These are phyloP conservation scores for Hirtodrosophila trivittata DNA, from an alignment of 2,888 invertebrate genomes.

Conservation along the genomic window DNA sequence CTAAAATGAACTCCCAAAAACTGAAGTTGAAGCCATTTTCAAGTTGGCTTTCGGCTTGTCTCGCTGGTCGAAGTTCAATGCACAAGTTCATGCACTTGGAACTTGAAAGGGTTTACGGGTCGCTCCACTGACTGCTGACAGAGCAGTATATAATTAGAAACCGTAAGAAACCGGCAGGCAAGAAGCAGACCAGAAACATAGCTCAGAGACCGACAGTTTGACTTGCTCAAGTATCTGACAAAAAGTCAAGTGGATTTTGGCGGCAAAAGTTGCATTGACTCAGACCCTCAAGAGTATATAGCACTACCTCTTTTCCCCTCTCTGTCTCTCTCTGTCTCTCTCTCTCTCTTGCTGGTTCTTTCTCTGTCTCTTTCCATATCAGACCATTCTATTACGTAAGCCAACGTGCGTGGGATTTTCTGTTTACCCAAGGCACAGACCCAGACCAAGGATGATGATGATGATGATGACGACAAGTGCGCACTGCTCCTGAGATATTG, in stretches of 20 bases:
- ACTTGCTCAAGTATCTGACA: conserved; percentile 65
- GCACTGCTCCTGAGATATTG: conserved; percentile 64
- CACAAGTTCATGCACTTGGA: conserved; percentile 80
- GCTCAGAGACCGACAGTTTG: conserved; percentile 54
- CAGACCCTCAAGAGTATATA: conserved; percentile 16
- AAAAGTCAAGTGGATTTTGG: conserved; percentile 74
- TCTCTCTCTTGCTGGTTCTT: not conserved
- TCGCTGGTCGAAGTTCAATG: conserved; percentile 72
- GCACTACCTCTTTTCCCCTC: not conserved
- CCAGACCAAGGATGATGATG: conserved; percentile 37
- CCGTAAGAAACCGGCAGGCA: conserved; percentile 40
- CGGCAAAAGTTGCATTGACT: conserved; percentile 63
- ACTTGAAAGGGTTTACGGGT: conserved; percentile 61
- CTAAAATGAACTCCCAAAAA: conserved; percentile 44
- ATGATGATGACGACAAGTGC: conserved; percentile 71
- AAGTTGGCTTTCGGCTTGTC: conserved; percentile 65
- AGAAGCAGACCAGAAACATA: conserved; percentile 16
- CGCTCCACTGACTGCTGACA: conserved; percentile 59
- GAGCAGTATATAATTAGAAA: conserved; percentile 77
- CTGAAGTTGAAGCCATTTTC: conserved; percentile 48
- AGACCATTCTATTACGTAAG: conserved; percentile 46
- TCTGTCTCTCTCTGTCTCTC: not conserved
- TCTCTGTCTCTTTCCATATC: not conserved
- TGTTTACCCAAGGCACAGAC: conserved; percentile 62
- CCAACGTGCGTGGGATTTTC: conserved; percentile 66